Evolutionary conservation across 37 sponge, comb jelly and placozoan species (phyloP).

Genomic region (Lycopodina hypogea): DNA sequence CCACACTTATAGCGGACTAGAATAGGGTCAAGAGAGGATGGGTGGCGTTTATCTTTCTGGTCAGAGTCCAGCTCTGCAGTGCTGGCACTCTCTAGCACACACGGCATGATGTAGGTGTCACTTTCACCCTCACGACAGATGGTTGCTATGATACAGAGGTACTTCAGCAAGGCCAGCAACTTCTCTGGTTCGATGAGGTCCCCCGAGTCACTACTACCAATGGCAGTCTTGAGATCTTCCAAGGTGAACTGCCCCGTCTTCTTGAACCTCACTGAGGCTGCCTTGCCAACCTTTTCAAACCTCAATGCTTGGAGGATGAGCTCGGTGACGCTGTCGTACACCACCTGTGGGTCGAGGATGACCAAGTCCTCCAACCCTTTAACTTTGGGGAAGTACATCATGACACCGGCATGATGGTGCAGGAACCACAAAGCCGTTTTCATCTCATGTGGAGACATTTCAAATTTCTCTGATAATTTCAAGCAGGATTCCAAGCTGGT

Average conservation of each 20-base stretch:
- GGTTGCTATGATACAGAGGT: neutral
- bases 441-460: neutral
- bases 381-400: conserved; percentile 20
- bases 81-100: neutral
- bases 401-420: conserved; percentile 14
- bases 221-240: neutral
- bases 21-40: neutral
- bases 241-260: conserved; percentile 8
- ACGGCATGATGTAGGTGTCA: neutral
- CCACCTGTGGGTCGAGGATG: conserved; percentile 15
- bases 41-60: too few species aligned
- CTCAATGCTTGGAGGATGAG: conserved; percentile 13
- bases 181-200: neutral
- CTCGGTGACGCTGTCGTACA: conserved; percentile 5
- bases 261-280: neutral
- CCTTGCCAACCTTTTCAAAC: neutral
- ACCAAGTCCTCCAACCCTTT: neutral
- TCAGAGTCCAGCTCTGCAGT: neutral
- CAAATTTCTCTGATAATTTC: neutral
- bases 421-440: conserved; percentile 11
- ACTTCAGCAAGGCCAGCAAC: neutral
- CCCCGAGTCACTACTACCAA: neutral
- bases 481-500: neutral
- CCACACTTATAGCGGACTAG: neutral
- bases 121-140: neutral